Conservation (phyloP, 2,888 invertebrate species). For the Brachyptera risi region DNA sequence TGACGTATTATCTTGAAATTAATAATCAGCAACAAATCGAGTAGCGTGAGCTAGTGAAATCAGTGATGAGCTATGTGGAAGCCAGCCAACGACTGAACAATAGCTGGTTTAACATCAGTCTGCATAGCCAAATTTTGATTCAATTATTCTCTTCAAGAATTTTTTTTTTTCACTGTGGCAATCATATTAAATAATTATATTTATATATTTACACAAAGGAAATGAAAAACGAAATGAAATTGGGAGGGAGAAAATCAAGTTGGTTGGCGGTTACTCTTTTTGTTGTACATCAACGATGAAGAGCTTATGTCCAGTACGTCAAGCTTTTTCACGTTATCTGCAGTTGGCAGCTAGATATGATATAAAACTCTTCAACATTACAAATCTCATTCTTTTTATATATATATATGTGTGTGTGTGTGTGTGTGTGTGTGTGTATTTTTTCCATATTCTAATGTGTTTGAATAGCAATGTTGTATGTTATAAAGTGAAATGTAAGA, state of each 20-base stretch:
- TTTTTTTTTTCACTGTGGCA: no score
- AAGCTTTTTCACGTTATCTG: conserved; percentile 1
- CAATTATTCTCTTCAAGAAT: no score
- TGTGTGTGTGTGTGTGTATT: not conserved
- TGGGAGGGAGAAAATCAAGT: not conserved
- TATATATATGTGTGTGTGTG: not conserved
- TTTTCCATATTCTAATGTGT: not conserved
- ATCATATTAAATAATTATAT: no score
- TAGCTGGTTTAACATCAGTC: no score
- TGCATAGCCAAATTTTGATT: no score
- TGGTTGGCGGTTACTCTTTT: not conserved
- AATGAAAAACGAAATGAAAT: not conserved
- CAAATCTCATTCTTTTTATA: not conserved
- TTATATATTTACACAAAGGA: no score
- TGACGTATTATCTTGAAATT: no score
- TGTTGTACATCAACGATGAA: not conserved
- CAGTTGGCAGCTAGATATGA: not conserved
- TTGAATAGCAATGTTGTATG: not conserved
- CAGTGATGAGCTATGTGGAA: no score
- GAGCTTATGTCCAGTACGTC: not conserved
- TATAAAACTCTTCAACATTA: not conserved
- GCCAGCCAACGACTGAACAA: no score
- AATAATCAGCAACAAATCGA: no score
- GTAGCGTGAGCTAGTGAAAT: no score
- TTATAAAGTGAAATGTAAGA: no score